These are phyloP conservation scores for Drosophila bocki DNA, from an alignment of 1,140 invertebrate genomes.

Conservation along the genomic window DNA sequence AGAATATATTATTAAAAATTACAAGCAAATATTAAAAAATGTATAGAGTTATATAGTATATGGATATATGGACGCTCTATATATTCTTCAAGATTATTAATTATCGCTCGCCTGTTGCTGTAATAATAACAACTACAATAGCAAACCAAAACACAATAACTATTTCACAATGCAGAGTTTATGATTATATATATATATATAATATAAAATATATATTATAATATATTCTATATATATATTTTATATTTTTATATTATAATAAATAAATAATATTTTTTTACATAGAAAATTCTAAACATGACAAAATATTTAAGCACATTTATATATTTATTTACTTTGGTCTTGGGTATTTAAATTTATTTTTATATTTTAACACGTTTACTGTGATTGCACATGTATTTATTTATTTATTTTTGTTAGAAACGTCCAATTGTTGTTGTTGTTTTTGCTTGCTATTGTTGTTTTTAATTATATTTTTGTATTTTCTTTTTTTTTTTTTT, in stretches of 20 bases:
- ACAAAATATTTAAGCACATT: neutral
- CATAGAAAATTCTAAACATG: neutral
- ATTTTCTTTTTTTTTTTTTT: neutral
- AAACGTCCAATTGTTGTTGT: constrained; percentile 7
- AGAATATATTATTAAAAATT: constrained; percentile 3
- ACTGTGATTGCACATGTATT: constrained; percentile 56
- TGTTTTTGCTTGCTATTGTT: constrained; percentile 17
- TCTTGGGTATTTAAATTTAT: constrained; percentile 8
- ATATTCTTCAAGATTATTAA: constrained; percentile 64
- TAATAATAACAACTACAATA: constrained; percentile 33
- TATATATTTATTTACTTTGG: constrained; percentile 1
- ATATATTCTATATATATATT: too few species aligned
- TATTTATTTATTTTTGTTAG: constrained; percentile 13
- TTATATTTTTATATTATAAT: too few species aligned
- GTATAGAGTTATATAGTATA: neutral
- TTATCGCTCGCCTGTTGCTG: constrained; percentile 65
- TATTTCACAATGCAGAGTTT: constrained; percentile 52
- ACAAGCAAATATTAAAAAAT: neutral
- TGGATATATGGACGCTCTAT: constrained; percentile 5
- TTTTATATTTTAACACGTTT: constrained; percentile 49
- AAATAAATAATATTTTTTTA: constrained; percentile 5
- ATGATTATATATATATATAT: neutral
- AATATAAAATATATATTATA: neutral
- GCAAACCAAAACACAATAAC: constrained; percentile 20
- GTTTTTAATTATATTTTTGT: neutral